Conservation (phyloP, 2,113 vertebrate species). For the Hiodon tergisus region DNA sequence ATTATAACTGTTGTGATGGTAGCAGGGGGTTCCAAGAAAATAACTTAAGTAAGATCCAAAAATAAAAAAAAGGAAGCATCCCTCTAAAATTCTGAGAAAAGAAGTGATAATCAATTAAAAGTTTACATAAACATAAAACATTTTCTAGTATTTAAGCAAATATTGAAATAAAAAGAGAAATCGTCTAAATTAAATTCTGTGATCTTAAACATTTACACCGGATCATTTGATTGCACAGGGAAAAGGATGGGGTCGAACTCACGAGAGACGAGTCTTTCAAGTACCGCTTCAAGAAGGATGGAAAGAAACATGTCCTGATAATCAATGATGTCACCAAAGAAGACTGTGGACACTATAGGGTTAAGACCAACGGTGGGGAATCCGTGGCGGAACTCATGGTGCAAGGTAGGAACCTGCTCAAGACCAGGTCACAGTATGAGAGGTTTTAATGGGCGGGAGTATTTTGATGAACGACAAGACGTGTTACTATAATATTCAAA, state of each 20-base stretch:
- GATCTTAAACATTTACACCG: not conserved
- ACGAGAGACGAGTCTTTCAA: conserved; percentile 94
- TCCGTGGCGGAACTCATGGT: conserved; percentile 88
- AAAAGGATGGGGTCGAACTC: conserved; percentile 88
- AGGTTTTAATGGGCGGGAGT: too few relatives aligned
- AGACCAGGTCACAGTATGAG: not conserved
- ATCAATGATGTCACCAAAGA: conserved; percentile 87
- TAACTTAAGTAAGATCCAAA: conserved; percentile 11
- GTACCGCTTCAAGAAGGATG: conserved; percentile 96
- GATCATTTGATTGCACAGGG: conserved; percentile 62
- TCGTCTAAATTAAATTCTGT: too few relatives aligned
- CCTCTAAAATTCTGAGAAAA: not conserved
- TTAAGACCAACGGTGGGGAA: conserved; percentile 85
- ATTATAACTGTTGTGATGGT: not conserved
- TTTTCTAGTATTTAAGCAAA: too few relatives aligned
- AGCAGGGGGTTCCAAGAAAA: not conserved
- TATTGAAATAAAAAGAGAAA: too few relatives aligned
- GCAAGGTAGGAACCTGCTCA: conserved; percentile 70
- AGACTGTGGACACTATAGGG: conserved; percentile 80
- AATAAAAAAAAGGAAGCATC: not conserved
- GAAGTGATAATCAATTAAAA: not conserved
- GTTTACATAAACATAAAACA: not conserved
- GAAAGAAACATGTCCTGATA: conserved; percentile 81
- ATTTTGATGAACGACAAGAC: too few relatives aligned
- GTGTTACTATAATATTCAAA: too few relatives aligned